Evolutionary conservation across 2,888 invertebrate species (phyloP), one percentile per base, ranked within the genome.

Genomic region (Scelioninae gen. 2): DNA sequence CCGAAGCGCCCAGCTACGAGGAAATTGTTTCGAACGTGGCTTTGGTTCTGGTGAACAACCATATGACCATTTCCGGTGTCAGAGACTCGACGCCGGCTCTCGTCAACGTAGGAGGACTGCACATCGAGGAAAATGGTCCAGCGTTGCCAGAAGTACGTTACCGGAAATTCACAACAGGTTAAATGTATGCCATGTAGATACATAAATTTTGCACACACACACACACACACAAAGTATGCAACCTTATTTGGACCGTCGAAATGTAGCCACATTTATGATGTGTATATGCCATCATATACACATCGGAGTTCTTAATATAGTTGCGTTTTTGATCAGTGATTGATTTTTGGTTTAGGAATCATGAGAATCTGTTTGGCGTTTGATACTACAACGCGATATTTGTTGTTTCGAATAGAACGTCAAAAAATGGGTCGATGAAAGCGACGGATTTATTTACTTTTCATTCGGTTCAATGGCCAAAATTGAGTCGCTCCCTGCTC

Each of bases 61-160:
- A 89, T 81, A 83, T 86, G 33, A 86, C 87, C 2, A 74, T 89
- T 31, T 86, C 87, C 28, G 86, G 86, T 2, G 78, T 87, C 3
- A 84, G 87, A 48, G 88, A 89, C 5, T 79, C 83, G 0, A 84
- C 87, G 1, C 84, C 87, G 0, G 86, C 85, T 2, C 83, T 89
- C 74, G 81, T 90, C 6, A 86, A 88, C 18, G 87, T 89, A 6
- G 90, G 88, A 13, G 90, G 89, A 46, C 79, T 89, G 55, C 90
- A 89, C 72, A 86, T 89, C 37, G 85, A 86, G 52, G 81, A 76
- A 7, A 70, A 78, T 3, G 61, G 68, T 0, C 9, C 77, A 0
- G 13, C 75, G 43, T 70, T 81, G 7, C 46, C 76, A 0, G 37
- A 68, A 13, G 80, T 79, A 55, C 9, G 4, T 31, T 22, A n/a